A percentile compares a stretch with the other conserved stretches of the same genome.
These are phyloP conservation scores for Sorex fumeus DNA, from an alignment of 2,113 vertebrate genomes.

Conservation along the genomic window DNA sequence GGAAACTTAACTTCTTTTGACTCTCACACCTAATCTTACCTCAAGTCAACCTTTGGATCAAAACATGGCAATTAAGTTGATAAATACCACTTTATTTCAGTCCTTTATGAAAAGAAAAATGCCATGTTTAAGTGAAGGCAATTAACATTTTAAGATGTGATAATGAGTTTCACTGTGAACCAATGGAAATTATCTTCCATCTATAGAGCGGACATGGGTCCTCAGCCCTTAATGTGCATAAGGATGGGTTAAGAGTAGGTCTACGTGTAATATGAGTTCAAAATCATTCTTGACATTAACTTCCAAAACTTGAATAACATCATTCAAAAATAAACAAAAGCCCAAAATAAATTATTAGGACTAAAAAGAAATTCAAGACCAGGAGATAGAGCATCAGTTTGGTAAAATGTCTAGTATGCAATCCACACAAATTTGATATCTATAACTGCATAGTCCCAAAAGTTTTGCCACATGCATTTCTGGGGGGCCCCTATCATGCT, in stretches of 20 bases:
- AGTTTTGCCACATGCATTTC: no score
- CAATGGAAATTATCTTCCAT: neutral
- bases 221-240: neutral
- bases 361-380: neutral
- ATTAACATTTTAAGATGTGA: neutral
- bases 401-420: no score
- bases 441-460: no score
- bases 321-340: neutral
- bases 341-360: constrained; percentile 10
- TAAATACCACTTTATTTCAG: constrained; percentile 23
- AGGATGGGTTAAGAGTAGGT: neutral
- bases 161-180: neutral
- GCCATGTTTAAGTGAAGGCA: neutral
- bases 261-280: neutral
- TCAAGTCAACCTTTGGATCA: neutral
- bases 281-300: neutral
- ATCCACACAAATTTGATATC: no score
- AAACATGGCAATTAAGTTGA: constrained; percentile 17
- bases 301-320: neutral
- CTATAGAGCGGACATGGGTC: neutral
- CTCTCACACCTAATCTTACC: neutral
- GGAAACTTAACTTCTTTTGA: neutral
- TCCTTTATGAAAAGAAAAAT: constrained; percentile 15
- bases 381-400: no score
- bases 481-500: no score